A percentile compares a stretch with the other conserved stretches of the same genome.
phyloP scores from a whole-genome alignment of 2,113 vertebrate species.

The Cariama cristata region DNA sequence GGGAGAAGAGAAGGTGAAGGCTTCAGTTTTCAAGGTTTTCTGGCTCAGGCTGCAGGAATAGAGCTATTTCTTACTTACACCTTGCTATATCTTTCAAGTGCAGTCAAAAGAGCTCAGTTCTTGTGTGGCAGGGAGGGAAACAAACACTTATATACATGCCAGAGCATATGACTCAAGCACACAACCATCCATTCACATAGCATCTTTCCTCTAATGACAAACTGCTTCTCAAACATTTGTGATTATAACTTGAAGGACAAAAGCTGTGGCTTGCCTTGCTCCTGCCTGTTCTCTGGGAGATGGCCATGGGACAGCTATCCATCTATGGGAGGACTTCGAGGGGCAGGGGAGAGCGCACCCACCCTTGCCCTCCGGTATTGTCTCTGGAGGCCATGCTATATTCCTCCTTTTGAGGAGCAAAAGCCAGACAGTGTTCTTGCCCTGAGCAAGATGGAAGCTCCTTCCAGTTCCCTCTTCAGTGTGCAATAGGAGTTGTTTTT shows the following conservation, averaged over 20 bases:
- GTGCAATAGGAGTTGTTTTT: not conserved
- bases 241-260: not conserved
- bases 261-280: not conserved
- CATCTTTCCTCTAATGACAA: not conserved
- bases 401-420: not conserved
- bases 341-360: not conserved
- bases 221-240: not conserved
- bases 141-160: not conserved
- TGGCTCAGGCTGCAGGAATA: not conserved
- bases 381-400: not conserved
- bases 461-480: not conserved
- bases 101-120: not conserved
- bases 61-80: slow-evolving; percentile 3
- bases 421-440: not conserved
- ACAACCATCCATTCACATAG: not conserved
- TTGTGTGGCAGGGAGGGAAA: not conserved
- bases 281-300: not conserved
- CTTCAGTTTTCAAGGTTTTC: not conserved
- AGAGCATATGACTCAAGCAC: not conserved
- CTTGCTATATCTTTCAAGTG: not conserved
- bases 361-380: not conserved
- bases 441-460: not conserved
- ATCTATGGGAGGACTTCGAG: not conserved
- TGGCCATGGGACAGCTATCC: not conserved
- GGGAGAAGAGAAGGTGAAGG: not conserved